Evolutionary conservation across 2,113 vertebrate genomes (phyloP).

Genomic region (Crypturellus undulatus): DNA sequence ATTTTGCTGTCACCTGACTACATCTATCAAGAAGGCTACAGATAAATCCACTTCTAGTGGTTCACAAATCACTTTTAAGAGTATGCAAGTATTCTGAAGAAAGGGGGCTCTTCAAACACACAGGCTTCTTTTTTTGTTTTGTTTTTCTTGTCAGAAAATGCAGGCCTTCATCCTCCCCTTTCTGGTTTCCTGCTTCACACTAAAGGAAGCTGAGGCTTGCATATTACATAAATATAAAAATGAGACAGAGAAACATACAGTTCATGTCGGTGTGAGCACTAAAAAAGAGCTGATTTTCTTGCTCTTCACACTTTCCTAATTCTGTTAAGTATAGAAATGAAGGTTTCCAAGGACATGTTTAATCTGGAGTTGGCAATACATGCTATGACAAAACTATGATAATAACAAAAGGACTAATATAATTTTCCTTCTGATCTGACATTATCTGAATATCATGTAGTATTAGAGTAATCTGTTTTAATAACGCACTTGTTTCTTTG

Average conservation of each 20-base stretch:
- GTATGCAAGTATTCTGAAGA: not conserved
- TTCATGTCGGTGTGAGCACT: not conserved
- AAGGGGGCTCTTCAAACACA: not conserved
- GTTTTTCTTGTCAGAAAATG: conserved; percentile 8
- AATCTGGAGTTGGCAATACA: not conserved
- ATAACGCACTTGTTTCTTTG: not conserved
- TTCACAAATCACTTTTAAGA: not conserved
- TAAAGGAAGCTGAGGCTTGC: conserved; percentile 46
- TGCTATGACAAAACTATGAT: not conserved
- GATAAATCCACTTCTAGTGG: not conserved
- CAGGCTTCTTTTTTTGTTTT: not conserved
- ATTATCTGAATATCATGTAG: not conserved
- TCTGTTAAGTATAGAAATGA: not conserved
- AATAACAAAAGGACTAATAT: not conserved
- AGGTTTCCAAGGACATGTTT: conserved; percentile 13
- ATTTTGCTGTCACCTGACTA: not conserved
- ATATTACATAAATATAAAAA: conserved; percentile 41
- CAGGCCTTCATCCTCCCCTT: not conserved
- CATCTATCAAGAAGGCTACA: not conserved
- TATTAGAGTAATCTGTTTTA: not conserved
- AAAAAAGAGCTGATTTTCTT: conserved; percentile 17
- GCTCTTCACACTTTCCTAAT: conserved; percentile 30
- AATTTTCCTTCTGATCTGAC: not conserved
- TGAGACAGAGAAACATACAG: conserved; percentile 3
- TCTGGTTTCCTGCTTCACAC: conserved; percentile 57